Base-by-base conservation (phyloP, 2,113 vertebrate species). In the Siniperca knerii region DNA sequence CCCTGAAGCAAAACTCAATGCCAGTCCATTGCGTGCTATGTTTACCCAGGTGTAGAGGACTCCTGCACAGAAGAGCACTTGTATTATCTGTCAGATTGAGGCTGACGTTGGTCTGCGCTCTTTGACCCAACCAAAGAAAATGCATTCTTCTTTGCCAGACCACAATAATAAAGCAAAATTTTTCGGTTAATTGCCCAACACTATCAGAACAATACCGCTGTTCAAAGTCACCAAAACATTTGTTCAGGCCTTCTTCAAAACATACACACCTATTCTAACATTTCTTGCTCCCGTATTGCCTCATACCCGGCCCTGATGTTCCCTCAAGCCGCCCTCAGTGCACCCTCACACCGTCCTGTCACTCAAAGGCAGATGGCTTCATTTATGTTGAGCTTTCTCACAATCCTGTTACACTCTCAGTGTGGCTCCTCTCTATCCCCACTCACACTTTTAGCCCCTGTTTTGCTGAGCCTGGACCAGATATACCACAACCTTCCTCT, bases 381-480 rank as follows among this genome's bases (percentile, higher is more conserved):
- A 87, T 85, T 82, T 21, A 2, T 66, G 75, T 55, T 11, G 0
- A 52, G 60, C 79, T 81, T 61, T 64, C 75, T 29, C 74, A 8
- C 54, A 75, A 83, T 87, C 84, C 75, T 29, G 68, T 84, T 78
- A 23, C 12, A 11, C 61, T 29, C 83, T 44, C 48, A 72, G 65
- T 20, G 25, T 70, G 85, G 58, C 54, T 42, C 79, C 86, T 40
- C 62, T 74, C 58, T 9, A 65, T 54, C 61, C 75, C 9, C 57
- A 8, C 70, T 79, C 65, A 40, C 67, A 70, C 62, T 46, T 62
- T n/a, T 40, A 83, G 48, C 71, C 48, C 13, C 25, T 8, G 72
- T 87, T 88, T 73, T 70, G 82, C 88, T 92, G 77, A 88, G 80
- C 35, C 64, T 9, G 29, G 67, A 48, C 64, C 73, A 48, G 48